phyloP scores from a whole-genome alignment of 2,888 invertebrate species.

The Mantis religiosa region DNA sequence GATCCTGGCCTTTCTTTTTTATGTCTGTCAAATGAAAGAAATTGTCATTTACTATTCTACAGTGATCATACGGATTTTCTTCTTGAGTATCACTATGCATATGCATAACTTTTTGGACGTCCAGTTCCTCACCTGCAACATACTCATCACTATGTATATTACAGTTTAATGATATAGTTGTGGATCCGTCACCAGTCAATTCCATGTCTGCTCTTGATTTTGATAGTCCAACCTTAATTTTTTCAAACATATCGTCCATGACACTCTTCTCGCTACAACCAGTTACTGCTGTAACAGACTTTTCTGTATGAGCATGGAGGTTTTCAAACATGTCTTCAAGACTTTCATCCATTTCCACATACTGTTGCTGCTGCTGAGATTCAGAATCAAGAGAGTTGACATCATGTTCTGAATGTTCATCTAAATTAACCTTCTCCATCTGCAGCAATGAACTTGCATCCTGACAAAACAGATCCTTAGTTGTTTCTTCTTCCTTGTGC shows the following conservation, averaged over 20 bases:
- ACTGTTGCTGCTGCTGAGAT: constrained; percentile 2
- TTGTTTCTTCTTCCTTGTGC: constrained; percentile 35
- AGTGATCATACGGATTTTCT: neutral
- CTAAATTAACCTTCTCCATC: neutral
- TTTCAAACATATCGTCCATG: neutral
- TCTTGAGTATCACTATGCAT: neutral
- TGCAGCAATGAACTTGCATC: neutral
- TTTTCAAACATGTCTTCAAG: constrained; percentile 27
- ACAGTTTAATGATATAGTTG: neutral
- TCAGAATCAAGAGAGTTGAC: neutral
- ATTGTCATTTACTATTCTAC: neutral
- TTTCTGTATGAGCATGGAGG: constrained; percentile 6
- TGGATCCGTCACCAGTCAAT: neutral
- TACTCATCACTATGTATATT: constrained; percentile 3
- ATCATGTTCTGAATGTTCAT: constrained; percentile 4
- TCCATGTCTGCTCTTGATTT: neutral
- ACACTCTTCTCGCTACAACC: neutral
- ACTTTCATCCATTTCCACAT: constrained; percentile 21
- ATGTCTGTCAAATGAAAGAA: neutral
- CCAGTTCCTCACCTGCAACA: neutral
- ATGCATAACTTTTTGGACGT: constrained; percentile 2
- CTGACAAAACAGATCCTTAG: neutral
- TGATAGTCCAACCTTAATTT: neutral
- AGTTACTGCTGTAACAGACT: neutral
- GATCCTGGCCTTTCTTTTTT: neutral